These are phyloP conservation scores for Indicator maculatus DNA, from an alignment of 2,113 vertebrate genomes.

Conservation along the genomic window DNA sequence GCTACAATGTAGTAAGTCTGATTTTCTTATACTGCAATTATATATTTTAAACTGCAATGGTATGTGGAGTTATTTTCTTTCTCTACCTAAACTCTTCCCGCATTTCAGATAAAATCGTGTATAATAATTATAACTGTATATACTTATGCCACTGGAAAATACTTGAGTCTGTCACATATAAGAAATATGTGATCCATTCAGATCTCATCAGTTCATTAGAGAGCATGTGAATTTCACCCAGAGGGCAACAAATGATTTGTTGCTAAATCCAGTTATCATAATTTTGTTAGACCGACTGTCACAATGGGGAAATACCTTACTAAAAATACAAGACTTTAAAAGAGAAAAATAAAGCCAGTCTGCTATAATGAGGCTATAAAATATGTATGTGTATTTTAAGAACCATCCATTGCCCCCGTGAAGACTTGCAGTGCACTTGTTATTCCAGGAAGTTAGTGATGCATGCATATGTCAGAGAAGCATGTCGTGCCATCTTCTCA, in stretches of 20 bases:
- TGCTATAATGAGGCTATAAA: slow-evolving; percentile 50
- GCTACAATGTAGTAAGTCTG: background rate
- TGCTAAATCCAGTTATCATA: slow-evolving; percentile 55
- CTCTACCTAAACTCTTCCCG: background rate
- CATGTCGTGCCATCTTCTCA: slow-evolving; percentile 39
- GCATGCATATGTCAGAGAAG: slow-evolving; percentile 36
- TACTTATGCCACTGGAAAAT: background rate
- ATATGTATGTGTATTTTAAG: slow-evolving; percentile 59
- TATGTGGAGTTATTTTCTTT: background rate
- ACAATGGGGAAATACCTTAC: slow-evolving; percentile 42
- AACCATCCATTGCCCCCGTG: background rate
- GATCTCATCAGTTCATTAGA: slow-evolving; percentile 19
- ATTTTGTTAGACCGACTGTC: slow-evolving; percentile 49
- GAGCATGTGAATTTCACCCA: slow-evolving; percentile 32
- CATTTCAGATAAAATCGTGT: slow-evolving; percentile 2
- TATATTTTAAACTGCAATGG: background rate
- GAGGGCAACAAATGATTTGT: slow-evolving; percentile 33
- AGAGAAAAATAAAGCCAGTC: slow-evolving; percentile 33
- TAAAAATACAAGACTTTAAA: slow-evolving; percentile 26
- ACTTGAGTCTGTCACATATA: background rate
- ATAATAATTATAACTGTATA: background rate
- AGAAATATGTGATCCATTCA: slow-evolving; percentile 27
- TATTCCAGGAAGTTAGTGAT: slow-evolving; percentile 50
- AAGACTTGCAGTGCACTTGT: background rate
- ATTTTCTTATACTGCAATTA: background rate